These are phyloP conservation scores for Diarsia rubi DNA, from an alignment of 2,888 invertebrate genomes.

Conservation along the genomic window DNA sequence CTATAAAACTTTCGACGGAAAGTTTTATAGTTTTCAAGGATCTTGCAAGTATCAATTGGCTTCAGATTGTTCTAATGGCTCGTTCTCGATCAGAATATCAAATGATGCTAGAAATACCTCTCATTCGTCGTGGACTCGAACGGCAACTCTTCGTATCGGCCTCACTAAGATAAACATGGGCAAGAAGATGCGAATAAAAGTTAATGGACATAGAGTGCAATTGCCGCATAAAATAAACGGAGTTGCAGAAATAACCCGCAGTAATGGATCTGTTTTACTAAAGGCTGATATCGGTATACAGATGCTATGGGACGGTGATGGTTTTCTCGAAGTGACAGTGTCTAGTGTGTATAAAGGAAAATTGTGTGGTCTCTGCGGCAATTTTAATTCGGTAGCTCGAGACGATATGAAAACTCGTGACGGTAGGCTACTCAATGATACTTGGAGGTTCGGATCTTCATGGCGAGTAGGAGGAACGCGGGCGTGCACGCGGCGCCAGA, in stretches of 20 bases:
- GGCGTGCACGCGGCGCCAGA: slow-evolving; percentile 92
- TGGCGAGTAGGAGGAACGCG: slow-evolving; percentile 97
- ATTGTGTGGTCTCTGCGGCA: slow-evolving; percentile 98
- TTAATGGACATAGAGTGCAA: slow-evolving; percentile 94
- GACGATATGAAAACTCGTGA: slow-evolving; percentile 95
- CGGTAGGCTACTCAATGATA: slow-evolving; percentile 92
- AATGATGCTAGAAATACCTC: slow-evolving; percentile 96
- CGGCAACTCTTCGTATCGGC: slow-evolving; percentile 95
- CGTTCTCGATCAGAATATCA: slow-evolving; percentile 96
- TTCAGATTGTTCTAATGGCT: slow-evolving; percentile 94
- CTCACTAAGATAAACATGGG: slow-evolving; percentile 95
- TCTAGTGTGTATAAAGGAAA: slow-evolving; percentile 93
- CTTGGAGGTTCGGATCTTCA: slow-evolving; percentile 95
- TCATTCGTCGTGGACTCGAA: slow-evolving; percentile 97
- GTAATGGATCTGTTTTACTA: slow-evolving; percentile 92
- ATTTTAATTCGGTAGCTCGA: slow-evolving; percentile 96
- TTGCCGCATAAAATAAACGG: slow-evolving; percentile 92
- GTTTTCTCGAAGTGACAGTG: slow-evolving; percentile 97
- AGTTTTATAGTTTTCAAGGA: slow-evolving; percentile 98
- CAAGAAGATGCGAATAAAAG: slow-evolving; percentile 96
- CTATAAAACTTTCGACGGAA: slow-evolving; percentile 98
- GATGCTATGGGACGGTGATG: slow-evolving; percentile 98
- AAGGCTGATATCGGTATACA: slow-evolving; percentile 94
- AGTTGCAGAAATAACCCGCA: slow-evolving; percentile 92
- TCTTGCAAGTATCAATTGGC: slow-evolving; percentile 97